Evolutionary conservation across 2,113 vertebrate species (phyloP), one percentile per base, ranked within the genome.

Genomic region (Nibea albiflora): DNA sequence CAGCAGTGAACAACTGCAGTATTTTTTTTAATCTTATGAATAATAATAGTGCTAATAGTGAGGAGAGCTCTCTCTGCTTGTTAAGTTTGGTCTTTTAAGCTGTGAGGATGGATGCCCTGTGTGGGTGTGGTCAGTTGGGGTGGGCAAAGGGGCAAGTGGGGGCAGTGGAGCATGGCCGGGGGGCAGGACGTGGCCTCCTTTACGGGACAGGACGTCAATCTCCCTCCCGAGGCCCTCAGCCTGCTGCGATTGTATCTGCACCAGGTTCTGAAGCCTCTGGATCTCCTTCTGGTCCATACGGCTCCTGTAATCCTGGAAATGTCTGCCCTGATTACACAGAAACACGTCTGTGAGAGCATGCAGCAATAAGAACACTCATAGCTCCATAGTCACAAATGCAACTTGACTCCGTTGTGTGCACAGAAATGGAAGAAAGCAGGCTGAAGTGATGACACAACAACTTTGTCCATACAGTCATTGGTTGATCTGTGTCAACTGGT

Each of bases 171-270:
- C 31, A 0, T 80, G 89, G 46, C 90, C 71, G 0, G 94, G 94
- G 3, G 95, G 95, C 16, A 95, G 89, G n/a, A 95, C 80, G 3
- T 77, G 78, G 0, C 90, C 93, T 5, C 93, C 95, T 89, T 95
- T 96, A 73, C 75, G 91, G 19, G 90, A 92, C 64, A 96, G 73
- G 14, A 92, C 4, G 16, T 1, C 2, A 61, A 97, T 96, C 88
- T 97, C 96, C 70, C 90, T 84, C 61, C 81, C 95, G 52, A 98
- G 88, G 12, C 67, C 72, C 4, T 91, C 65, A 3, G 91, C 88
- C 46, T 94, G 91, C 54, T 74, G 31, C 1, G 83, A 74, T 68
- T 95, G 88, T 0, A 15, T 57, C 56, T 91, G 89, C n/a, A 97
- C 91, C 83, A 84, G 17, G n/a, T 91, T 67, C n/a, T 92, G 85